Evolutionary conservation across 2,113 vertebrate species (phyloP).

Genomic region (Coptodon bakossiorum): DNA sequence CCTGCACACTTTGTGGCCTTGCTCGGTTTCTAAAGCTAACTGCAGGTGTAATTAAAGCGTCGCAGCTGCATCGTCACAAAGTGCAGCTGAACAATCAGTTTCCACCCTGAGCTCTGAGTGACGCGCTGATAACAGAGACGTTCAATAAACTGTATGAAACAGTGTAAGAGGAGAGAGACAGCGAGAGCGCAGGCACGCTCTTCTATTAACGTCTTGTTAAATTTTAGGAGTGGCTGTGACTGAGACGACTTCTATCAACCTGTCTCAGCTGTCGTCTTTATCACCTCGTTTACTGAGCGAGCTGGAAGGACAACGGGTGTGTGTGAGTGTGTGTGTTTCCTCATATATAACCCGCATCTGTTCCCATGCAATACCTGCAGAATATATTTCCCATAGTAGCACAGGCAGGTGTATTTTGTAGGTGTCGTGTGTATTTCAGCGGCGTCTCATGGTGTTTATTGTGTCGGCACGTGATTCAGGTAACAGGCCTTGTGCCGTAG

Average conservation of each 20-base stretch:
- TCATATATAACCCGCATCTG: neutral
- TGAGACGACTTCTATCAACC: constrained; percentile 7
- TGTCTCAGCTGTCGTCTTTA: constrained; percentile 3
- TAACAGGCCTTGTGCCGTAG: neutral
- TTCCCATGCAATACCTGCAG: neutral
- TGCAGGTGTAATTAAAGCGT: neutral
- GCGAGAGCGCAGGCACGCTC: neutral
- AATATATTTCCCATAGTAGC: neutral
- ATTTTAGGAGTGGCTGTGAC: constrained; percentile 7
- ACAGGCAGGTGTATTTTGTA: neutral
- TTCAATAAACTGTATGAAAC: neutral
- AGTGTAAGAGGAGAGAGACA: neutral
- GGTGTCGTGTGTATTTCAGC: neutral
- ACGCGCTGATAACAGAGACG: neutral
- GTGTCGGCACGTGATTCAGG: neutral
- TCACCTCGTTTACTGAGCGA: neutral
- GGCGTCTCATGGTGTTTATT: neutral
- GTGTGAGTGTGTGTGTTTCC: neutral
- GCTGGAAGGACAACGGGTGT: neutral
- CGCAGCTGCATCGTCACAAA: neutral
- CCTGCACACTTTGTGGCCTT: neutral
- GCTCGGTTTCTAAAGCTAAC: neutral
- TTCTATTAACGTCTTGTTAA: constrained; percentile 15
- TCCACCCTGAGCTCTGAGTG: neutral
- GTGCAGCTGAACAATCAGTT: neutral